A percentile compares a stretch with the other conserved stretches of the same genome.
Evolutionary conservation across 2,113 vertebrate genomes (phyloP).

Genomic region (Microcebus lehilahytsara): DNA sequence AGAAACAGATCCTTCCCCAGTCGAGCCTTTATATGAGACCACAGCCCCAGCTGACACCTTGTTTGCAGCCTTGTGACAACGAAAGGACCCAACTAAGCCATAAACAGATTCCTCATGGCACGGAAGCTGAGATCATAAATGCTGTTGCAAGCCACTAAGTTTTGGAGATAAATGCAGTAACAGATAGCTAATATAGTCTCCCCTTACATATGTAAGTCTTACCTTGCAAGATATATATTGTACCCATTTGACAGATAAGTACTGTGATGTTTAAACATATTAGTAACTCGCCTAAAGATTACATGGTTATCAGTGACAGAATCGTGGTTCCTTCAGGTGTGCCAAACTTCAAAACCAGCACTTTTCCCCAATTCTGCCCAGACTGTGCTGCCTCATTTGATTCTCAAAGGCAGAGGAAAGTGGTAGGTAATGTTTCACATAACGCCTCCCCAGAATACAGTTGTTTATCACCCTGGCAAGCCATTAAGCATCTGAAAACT

Average conservation of each 20-base stretch:
- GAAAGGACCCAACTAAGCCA: not conserved
- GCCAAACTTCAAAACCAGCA: not conserved
- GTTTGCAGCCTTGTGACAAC: not conserved
- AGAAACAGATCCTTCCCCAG: not conserved
- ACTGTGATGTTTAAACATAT: not conserved
- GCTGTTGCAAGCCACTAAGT: not conserved
- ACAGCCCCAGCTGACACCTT: not conserved
- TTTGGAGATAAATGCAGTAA: not conserved
- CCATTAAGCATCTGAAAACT: conserved; percentile 51
- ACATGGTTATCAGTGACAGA: not conserved
- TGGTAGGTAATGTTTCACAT: not conserved
- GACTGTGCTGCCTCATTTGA: not conserved
- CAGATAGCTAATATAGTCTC: not conserved
- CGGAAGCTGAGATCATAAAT: not conserved
- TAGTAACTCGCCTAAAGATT: not conserved
- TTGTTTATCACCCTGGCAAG: conserved; percentile 16
- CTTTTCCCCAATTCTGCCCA: not conserved
- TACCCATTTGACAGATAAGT: not conserved
- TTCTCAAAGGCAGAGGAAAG: not conserved
- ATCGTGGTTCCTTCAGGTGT: not conserved
- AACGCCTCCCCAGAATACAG: conserved; percentile 18
- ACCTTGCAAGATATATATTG: not conserved
- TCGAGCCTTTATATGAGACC: not conserved
- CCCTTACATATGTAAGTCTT: no score
- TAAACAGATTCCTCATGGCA: not conserved